phyloP scores from a whole-genome alignment of 2,113 vertebrate genomes.

The Phylloscopus whistleri region DNA sequence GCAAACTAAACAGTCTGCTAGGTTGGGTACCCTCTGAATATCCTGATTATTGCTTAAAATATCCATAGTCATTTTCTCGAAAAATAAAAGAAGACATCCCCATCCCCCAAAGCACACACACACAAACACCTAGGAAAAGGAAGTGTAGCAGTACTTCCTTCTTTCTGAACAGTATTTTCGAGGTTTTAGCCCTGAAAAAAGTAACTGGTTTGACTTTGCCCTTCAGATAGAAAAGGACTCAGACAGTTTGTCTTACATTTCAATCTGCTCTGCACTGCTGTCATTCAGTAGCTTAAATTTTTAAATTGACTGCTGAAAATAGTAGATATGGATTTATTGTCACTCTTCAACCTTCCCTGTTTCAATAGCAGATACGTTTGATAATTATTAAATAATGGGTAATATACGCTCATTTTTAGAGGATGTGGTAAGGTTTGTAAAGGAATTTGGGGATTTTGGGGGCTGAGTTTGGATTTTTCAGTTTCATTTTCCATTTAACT shows the following conservation, averaged over 20 bases:
- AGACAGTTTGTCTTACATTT: not conserved
- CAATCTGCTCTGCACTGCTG: not conserved
- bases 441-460: rapidly evolving
- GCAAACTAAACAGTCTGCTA: not conserved
- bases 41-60: not conserved
- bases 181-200: not conserved
- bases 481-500: not conserved
- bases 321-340: not conserved
- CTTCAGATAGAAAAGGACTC: not conserved
- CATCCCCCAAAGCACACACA: rapidly evolving
- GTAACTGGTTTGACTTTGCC: not conserved
- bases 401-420: not conserved
- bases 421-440: not conserved
- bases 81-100: not conserved
- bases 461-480: rapidly evolving
- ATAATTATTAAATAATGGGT: not conserved
- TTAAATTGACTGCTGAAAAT: not conserved
- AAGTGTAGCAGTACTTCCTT: not conserved
- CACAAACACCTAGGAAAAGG: not conserved
- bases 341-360: not conserved
- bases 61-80: not conserved
- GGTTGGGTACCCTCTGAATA: not conserved
- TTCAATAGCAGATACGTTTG: not conserved
- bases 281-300: not conserved
- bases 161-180: not conserved